These are phyloP conservation scores for Muraenolepis orangiensis DNA, from an alignment of 2,797 vertebrate genomes.

Conservation along the genomic window DNA sequence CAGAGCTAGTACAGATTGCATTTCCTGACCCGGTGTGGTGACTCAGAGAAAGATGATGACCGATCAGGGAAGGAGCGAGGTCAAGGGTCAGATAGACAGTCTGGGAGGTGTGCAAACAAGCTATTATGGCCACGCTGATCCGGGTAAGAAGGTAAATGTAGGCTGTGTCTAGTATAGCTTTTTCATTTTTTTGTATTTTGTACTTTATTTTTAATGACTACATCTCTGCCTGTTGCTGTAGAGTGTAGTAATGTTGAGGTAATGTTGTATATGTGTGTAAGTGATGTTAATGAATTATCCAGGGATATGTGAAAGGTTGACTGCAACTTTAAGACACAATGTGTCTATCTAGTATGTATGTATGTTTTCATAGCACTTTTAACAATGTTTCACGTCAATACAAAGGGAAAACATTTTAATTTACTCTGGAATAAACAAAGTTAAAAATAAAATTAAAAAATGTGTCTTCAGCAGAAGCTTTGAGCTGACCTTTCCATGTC, in stretches of 20 bases:
- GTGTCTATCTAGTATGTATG: no score
- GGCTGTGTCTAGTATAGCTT: not conserved
- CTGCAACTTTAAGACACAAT: no score
- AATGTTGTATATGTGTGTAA: no score
- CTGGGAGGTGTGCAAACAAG: not conserved
- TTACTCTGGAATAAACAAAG: no score
- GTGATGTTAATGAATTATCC: no score
- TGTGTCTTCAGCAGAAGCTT: not conserved
- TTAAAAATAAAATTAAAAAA: not conserved
- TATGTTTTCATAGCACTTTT: no score
- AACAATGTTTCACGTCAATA: no score
- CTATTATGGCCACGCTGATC: not conserved
- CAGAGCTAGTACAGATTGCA: slow-evolving; percentile 40
- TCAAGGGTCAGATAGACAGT: slow-evolving; percentile 5
- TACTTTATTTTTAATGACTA: no score
- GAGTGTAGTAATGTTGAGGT: not conserved
- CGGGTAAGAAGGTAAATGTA: not conserved
- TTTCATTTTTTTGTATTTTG: not conserved
- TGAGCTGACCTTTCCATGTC: not conserved
- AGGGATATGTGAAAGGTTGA: no score
- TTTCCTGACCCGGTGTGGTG: slow-evolving; percentile 65
- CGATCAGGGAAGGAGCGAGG: slow-evolving; percentile 13
- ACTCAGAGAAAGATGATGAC: slow-evolving; percentile 23
- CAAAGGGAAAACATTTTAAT: no score
- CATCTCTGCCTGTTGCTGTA: no score